Evolutionary conservation across 1,140 invertebrate species (phyloP).

Genomic region (Diorhabda elongata): DNA sequence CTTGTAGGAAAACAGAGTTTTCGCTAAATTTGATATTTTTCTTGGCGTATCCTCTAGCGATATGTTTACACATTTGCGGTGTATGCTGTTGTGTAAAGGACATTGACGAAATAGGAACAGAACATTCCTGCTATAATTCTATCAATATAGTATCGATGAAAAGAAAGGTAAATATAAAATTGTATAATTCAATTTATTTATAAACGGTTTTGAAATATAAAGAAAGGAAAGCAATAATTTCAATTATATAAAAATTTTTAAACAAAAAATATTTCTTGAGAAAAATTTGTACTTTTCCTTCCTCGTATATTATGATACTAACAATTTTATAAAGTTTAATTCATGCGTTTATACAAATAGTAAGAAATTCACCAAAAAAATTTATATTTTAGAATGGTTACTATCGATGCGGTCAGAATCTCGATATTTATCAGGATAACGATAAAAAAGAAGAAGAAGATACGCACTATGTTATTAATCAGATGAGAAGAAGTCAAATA

Average conservation of each 20-base stretch:
- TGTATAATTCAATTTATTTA: no score
- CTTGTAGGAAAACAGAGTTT: conserved; percentile 39
- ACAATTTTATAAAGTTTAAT: no score
- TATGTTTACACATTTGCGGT: conserved; percentile 27
- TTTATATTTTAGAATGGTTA: not conserved
- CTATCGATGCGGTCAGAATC: conserved; percentile 19
- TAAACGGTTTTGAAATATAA: no score
- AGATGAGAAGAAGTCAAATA: conserved; percentile 34
- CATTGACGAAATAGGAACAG: conserved; percentile 18
- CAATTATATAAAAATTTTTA: not conserved
- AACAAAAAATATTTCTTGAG: no score
- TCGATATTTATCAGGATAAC: conserved; percentile 36
- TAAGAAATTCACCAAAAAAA: not conserved
- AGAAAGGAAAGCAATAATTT: no score
- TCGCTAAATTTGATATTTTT: conserved; percentile 44
- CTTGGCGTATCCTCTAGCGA: conserved; percentile 40
- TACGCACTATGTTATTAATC: conserved; percentile 38
- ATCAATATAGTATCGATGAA: conserved; percentile 30
- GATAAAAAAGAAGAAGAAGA: conserved; percentile 36
- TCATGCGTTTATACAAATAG: no score
- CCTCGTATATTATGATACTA: no score
- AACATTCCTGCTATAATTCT: conserved; percentile 26
- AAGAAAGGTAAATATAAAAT: conserved; percentile 19
- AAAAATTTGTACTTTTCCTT: no score
- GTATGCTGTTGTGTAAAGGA: conserved; percentile 32